Evolutionary conservation across 2,888 invertebrate genomes (phyloP).

Genomic region (Acleris emargana): DNA sequence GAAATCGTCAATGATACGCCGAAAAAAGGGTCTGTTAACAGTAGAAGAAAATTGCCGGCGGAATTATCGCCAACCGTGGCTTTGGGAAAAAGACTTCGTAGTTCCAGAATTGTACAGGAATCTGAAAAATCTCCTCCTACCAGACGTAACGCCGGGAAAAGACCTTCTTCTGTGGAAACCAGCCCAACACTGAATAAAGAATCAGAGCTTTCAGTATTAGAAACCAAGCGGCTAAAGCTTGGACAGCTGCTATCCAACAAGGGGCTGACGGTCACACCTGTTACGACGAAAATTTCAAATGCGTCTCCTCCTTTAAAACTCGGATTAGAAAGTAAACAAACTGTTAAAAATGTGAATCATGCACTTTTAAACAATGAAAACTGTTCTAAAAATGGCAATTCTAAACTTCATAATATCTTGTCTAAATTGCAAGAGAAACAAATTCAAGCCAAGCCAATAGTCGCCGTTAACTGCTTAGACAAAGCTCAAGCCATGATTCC

Average conservation of each 20-base stretch:
- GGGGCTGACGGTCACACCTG: conserved; percentile 66
- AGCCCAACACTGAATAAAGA: conserved; percentile 62
- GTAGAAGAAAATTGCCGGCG: conserved; percentile 59
- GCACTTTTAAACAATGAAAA: conserved; percentile 72
- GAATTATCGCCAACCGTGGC: conserved; percentile 57
- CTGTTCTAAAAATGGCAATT: conserved; percentile 80
- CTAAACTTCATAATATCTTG: conserved; percentile 76
- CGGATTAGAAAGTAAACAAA: conserved; percentile 57
- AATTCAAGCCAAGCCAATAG: conserved; percentile 63
- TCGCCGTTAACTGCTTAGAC: conserved; percentile 60
- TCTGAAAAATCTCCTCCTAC: conserved; percentile 58
- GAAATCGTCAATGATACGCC: conserved; percentile 59
- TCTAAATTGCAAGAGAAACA: conserved; percentile 76
- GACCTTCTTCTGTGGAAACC: conserved; percentile 56
- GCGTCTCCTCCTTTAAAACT: conserved; percentile 57
- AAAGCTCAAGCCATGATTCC: conserved; percentile 56
- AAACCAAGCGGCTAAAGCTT: conserved; percentile 73
- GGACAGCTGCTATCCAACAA: conserved; percentile 74
- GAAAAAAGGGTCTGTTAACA: conserved; percentile 61
- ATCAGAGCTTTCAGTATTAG: conserved; percentile 63
- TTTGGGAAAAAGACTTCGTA: conserved; percentile 72
- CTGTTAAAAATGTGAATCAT: conserved; percentile 60
- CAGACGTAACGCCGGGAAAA: conserved; percentile 61
- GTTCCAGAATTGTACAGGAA: conserved; percentile 71
- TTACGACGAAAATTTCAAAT: conserved; percentile 55